Evolutionary conservation across 2,888 invertebrate species (phyloP).

Genomic region (Malachius bipustulatus): DNA sequence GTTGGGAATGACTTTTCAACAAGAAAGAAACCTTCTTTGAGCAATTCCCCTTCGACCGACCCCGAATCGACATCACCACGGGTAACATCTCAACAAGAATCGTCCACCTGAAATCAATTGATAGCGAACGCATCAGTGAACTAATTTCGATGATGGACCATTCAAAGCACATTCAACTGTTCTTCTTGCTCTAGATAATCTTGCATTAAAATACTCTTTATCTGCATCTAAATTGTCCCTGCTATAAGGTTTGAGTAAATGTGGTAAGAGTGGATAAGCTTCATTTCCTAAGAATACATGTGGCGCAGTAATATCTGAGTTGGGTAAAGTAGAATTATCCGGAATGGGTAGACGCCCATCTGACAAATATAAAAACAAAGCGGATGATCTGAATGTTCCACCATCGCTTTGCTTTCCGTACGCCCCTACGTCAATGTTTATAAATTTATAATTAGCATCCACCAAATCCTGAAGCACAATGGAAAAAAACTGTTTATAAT

Average conservation of each 20-base stretch:
- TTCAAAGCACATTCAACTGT: slow-evolving; percentile 29
- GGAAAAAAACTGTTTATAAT: slow-evolving; percentile 15
- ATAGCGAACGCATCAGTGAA: too few species aligned
- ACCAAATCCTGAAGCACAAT: slow-evolving; percentile 18
- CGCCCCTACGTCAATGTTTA: slow-evolving; percentile 21
- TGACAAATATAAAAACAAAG: slow-evolving; percentile 15
- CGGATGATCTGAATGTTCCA: slow-evolving; percentile 20
- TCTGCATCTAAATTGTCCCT: slow-evolving; percentile 11
- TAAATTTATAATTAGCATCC: slow-evolving; percentile 21
- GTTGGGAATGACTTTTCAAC: too few species aligned
- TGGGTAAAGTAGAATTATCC: slow-evolving; percentile 16
- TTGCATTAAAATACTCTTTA: slow-evolving; percentile 16
- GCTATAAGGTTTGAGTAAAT: slow-evolving; percentile 19
- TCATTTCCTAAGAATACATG: slow-evolving; percentile 20
- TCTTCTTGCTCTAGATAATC: slow-evolving; percentile 17
- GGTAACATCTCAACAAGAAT: too few species aligned
- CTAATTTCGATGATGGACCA: slow-evolving; percentile 15
- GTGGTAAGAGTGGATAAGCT: slow-evolving; percentile 14
- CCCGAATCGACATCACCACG: too few species aligned
- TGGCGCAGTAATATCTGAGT: slow-evolving; percentile 15
- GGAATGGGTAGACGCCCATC: slow-evolving; percentile 15
- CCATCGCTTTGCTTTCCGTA: slow-evolving; percentile 25
- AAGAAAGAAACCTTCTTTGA: too few species aligned
- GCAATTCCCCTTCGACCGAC: too few species aligned
- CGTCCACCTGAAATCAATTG: too few species aligned